Percentiles rank a stretch among this genome's conserved stretches.
Evolutionary conservation across 2,888 invertebrate species (phyloP).

Genomic region (Polydrusus tereticollis): DNA sequence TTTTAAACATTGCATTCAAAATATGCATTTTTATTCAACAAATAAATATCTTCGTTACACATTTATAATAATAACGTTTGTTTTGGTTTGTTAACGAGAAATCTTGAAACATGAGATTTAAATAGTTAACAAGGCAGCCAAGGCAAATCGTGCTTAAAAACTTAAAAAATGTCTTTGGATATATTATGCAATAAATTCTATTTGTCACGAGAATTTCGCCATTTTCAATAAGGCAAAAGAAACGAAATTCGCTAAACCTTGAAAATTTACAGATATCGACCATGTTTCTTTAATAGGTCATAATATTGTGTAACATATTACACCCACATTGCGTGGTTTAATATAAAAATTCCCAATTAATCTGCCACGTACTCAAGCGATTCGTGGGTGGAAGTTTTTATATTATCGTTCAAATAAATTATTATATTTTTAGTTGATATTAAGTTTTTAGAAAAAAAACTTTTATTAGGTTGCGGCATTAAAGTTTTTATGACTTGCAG

Average conservation of each 20-base stretch:
- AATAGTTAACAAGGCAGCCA: not conserved
- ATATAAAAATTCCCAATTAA: not conserved
- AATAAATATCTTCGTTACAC: too few relatives aligned
- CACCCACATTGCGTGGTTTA: not conserved
- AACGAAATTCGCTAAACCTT: not conserved
- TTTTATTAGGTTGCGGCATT: too few relatives aligned
- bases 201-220: conserved; percentile 4
- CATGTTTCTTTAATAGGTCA: not conserved
- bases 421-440: too few relatives aligned
- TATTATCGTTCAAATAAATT: too few relatives aligned
- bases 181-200: not conserved
- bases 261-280: not conserved
- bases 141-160: not conserved
- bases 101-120: not conserved
- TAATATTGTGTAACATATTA: not conserved
- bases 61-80: too few relatives aligned
- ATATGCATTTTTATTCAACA: too few relatives aligned
- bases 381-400: too few relatives aligned
- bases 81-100: too few relatives aligned
- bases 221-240: not conserved
- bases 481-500: too few relatives aligned
- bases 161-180: not conserved
- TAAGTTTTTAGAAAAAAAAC: too few relatives aligned
- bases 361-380: not conserved
- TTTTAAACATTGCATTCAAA: too few relatives aligned